Conservation (phyloP, 2,888 invertebrate genomes). For the Dryomyza anilis region DNA sequence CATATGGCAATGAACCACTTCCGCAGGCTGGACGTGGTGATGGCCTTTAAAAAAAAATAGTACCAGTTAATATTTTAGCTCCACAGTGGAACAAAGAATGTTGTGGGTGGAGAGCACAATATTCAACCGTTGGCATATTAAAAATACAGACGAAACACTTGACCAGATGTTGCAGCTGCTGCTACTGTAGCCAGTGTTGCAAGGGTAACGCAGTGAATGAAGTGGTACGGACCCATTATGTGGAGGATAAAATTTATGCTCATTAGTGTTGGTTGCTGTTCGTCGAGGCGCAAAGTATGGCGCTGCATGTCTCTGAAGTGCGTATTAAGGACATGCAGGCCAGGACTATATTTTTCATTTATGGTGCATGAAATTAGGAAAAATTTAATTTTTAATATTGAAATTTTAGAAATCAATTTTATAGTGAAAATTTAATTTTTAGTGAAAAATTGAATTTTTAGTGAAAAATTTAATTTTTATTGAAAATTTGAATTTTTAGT, state of each 20-base stretch:
- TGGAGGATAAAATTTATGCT: constrained; percentile 6
- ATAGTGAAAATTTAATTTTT: too few relatives aligned
- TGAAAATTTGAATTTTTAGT: too few relatives aligned
- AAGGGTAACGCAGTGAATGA: neutral
- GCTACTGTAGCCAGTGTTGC: constrained; percentile 5
- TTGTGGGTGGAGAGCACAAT: neutral
- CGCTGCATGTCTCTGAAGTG: neutral
- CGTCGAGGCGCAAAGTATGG: neutral
- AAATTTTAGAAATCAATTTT: too few relatives aligned
- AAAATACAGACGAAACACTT: constrained; percentile 36
- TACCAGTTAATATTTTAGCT: too few relatives aligned
- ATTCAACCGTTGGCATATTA: constrained; percentile 24
- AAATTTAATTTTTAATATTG: too few relatives aligned
- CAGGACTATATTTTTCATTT: too few relatives aligned
- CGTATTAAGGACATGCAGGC: neutral
- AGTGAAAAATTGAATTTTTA: too few relatives aligned
- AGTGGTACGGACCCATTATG: neutral
- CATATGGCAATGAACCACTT: constrained; percentile 40
- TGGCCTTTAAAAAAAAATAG: too few relatives aligned
- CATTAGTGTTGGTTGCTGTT: constrained; percentile 9
- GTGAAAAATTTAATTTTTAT: too few relatives aligned
- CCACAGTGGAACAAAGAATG: too few relatives aligned
- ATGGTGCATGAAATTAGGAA: too few relatives aligned
- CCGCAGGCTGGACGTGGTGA: constrained; percentile 7
- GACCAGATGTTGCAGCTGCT: constrained; percentile 35